phyloP scores from a whole-genome alignment of 2,888 invertebrate genomes.

The Punctoribates punctum region DNA sequence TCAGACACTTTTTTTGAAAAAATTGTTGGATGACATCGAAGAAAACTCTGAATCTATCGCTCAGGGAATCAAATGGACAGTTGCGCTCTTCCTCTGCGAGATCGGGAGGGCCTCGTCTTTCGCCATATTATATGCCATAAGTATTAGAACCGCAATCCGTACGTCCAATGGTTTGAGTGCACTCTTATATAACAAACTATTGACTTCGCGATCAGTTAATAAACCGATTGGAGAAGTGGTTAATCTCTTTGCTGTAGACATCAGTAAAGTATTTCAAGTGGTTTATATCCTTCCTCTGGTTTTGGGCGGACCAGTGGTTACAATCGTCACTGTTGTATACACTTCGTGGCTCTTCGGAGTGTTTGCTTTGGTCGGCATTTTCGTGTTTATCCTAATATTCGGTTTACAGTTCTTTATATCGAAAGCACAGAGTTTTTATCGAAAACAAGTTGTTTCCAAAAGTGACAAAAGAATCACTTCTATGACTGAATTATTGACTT shows the following conservation, averaged over 20 bases:
- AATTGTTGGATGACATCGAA: slow-evolving; percentile 55
- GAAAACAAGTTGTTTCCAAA: slow-evolving; percentile 51
- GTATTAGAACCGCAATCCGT: slow-evolving; percentile 56
- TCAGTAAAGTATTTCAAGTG: slow-evolving; percentile 59
- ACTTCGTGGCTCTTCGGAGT: slow-evolving; percentile 58
- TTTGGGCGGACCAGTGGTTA: slow-evolving; percentile 59
- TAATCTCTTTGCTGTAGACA: slow-evolving; percentile 61
- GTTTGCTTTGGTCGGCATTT: slow-evolving; percentile 58
- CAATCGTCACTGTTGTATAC: slow-evolving; percentile 57
- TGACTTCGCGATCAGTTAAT: slow-evolving; percentile 57
- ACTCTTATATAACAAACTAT: slow-evolving; percentile 55
- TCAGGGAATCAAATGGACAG: slow-evolving; percentile 57
- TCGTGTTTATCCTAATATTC: slow-evolving; percentile 58
- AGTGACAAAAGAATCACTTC: slow-evolving; percentile 57
- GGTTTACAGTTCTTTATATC: slow-evolving; percentile 57
- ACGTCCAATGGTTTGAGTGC: slow-evolving; percentile 49
- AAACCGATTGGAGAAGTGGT: slow-evolving; percentile 56
- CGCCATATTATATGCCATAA: slow-evolving; percentile 58
- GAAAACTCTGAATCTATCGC: slow-evolving; percentile 51
- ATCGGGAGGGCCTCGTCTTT: slow-evolving; percentile 56
- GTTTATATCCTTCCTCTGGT: slow-evolving; percentile 58
- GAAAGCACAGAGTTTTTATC: slow-evolving; percentile 54
- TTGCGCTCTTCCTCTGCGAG: slow-evolving; percentile 56
- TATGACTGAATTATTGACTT: slow-evolving; percentile 61
- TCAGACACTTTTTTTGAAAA: slow-evolving; percentile 57